Percentiles rank a stretch among this genome's conserved stretches.
Conservation (phyloP, 2,888 invertebrate genomes). For the Cephus runcator region DNA sequence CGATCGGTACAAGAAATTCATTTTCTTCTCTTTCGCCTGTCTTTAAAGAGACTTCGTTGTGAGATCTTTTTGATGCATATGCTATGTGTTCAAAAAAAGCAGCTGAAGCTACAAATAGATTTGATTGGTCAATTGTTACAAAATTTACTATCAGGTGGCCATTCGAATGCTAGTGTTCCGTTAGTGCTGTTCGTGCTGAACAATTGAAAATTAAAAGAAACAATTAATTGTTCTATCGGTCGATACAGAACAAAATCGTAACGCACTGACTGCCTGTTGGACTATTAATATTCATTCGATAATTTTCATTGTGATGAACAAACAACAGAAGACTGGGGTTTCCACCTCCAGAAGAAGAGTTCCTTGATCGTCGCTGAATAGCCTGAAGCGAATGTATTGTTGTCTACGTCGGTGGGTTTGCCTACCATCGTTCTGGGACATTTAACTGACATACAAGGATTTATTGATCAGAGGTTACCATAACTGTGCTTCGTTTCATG, state of each 20-base stretch:
- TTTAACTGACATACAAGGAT: conserved; percentile 2
- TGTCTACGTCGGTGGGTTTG: neutral
- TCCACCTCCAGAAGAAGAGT: neutral
- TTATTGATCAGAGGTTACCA: conserved; percentile 51
- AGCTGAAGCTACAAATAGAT: neutral
- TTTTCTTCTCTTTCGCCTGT: neutral
- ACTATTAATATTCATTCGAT: too few relatives aligned
- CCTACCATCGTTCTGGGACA: neutral
- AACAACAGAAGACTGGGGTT: neutral
- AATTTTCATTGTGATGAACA: neutral
- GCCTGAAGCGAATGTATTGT: neutral
- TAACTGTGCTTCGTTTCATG: conserved; percentile 36
- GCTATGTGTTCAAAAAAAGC: neutral
- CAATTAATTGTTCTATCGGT: neutral
- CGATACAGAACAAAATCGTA: neutral
- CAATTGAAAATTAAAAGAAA: neutral
- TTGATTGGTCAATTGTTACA: neutral
- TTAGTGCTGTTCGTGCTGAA: neutral
- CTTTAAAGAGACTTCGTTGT: too few relatives aligned
- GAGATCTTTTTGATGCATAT: too few relatives aligned
- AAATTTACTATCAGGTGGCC: neutral
- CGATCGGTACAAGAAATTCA: neutral
- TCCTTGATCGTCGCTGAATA: neutral
- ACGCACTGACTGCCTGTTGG: neutral
- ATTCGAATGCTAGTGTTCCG: neutral